Evolutionary conservation across 2,113 vertebrate genomes (phyloP).

Genomic region (Pungitius pungitius): DNA sequence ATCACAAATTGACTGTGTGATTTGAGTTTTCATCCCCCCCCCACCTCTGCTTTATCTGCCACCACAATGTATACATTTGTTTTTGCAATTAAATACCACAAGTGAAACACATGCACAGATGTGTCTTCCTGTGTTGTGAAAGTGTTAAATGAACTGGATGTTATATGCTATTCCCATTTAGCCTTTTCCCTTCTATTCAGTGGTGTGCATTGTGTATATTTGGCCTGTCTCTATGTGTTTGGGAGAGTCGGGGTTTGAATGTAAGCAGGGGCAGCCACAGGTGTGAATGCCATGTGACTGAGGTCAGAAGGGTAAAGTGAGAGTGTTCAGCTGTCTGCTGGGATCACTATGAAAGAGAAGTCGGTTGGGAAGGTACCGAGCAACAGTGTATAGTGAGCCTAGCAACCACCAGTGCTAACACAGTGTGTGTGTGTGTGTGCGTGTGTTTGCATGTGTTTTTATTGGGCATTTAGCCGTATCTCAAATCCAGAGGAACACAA

Average conservation of each 20-base stretch:
- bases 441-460: constrained; percentile 12
- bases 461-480: constrained; percentile 3
- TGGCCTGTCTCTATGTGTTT: constrained; percentile 33
- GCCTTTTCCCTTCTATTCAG: neutral
- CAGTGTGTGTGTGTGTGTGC: constrained; percentile 14
- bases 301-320: constrained; percentile 81
- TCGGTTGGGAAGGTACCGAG: constrained; percentile 57
- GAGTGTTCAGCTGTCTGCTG: constrained; percentile 81
- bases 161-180: neutral
- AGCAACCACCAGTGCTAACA: constrained; percentile 59
- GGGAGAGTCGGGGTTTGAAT: constrained; percentile 24
- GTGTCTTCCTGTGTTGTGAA: neutral
- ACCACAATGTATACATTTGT: neutral
- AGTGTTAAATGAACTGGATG: neutral
- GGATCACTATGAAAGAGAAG: constrained; percentile 74
- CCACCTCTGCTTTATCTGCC: neutral
- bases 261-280: constrained; percentile 70
- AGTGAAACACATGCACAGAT: neutral
- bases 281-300: constrained; percentile 78
- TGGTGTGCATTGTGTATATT: constrained; percentile 21
- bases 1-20: neutral
- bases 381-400: constrained; percentile 50
- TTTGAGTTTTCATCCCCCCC: neutral
- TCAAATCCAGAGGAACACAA: neutral
- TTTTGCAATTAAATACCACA: neutral